Evolutionary conservation across 92 coral and sea anemone genomes (phyloP).

Genomic region (Zoanthus solanderi): DNA sequence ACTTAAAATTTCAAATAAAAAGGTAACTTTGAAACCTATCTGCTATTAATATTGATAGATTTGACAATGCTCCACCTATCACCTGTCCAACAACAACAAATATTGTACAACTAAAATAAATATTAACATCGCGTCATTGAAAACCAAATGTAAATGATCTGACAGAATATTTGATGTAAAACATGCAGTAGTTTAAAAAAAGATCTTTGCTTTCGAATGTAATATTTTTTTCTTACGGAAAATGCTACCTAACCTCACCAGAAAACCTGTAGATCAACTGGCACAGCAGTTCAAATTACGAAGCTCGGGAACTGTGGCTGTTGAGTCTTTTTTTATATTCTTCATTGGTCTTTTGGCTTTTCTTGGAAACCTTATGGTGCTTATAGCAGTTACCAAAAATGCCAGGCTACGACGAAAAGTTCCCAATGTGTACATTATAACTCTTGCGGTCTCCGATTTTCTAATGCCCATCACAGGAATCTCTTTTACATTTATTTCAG

Average conservation of each 20-base stretch:
- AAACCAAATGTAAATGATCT: too few species aligned
- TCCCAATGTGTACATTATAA: slow-evolving; percentile 73
- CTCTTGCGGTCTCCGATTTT: slow-evolving; percentile 76
- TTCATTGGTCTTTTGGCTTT: slow-evolving; percentile 66
- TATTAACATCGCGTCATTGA: too few species aligned
- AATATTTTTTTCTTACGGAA: too few species aligned
- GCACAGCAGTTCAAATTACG: neutral
- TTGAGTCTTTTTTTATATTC: slow-evolving; percentile 49
- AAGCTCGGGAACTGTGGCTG: neutral
- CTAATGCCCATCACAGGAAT: slow-evolving; percentile 70
- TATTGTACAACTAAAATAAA: too few species aligned
- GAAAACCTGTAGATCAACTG: neutral
- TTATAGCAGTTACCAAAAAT: slow-evolving; percentile 68
- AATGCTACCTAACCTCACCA: neutral
- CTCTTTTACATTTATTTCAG: slow-evolving; percentile 58
- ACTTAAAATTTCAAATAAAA: neutral
- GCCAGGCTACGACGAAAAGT: slow-evolving; percentile 63
- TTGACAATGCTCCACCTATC: neutral
- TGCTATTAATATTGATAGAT: neutral
- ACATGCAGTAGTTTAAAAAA: too few species aligned
- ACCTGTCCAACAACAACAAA: too few species aligned
- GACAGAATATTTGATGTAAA: too few species aligned
- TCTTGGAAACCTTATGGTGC: slow-evolving; percentile 73
- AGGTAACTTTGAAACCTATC: neutral
- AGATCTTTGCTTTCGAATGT: too few species aligned